Conservation (phyloP, 2,888 invertebrate species). For the Digitonthophagus gazella region DNA sequence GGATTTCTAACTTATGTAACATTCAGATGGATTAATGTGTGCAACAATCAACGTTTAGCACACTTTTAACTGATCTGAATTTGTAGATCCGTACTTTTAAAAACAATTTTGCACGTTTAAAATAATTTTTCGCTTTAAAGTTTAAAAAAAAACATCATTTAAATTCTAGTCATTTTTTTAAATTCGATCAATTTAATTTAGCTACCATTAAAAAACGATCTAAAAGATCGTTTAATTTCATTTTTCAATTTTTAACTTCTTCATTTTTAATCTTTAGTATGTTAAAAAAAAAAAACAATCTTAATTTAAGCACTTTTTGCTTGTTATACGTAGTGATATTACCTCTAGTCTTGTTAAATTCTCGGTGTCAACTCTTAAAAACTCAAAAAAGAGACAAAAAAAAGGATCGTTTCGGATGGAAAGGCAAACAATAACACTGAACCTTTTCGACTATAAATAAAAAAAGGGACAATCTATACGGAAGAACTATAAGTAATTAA, state of each 20-base stretch:
- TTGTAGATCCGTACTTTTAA: constrained; percentile 2
- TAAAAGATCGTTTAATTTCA: constrained; percentile 7
- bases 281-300: constrained; percentile 8
- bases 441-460: constrained; percentile 47
- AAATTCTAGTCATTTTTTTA: constrained; percentile 9
- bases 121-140: background rate
- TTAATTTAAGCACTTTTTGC: constrained; percentile 34
- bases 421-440: constrained; percentile 17
- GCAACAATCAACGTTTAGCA: background rate
- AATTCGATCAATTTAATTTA: constrained; percentile 2
- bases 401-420: background rate
- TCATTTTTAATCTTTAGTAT: background rate
- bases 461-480: constrained; percentile 49
- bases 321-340: constrained; percentile 35
- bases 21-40: too few species aligned
- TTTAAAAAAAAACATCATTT: background rate
- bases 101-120: constrained; percentile 5
- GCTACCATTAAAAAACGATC: constrained; percentile 17
- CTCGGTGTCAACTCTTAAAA: constrained; percentile 29
- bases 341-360: constrained; percentile 38
- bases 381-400: background rate
- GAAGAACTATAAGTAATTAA: constrained; percentile 39
- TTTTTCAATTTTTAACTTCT: constrained; percentile 11
- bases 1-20: constrained; percentile 24
- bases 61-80: background rate